phyloP scores from a whole-genome alignment of 2,888 invertebrate genomes.

The Meghimatium bilineatum region DNA sequence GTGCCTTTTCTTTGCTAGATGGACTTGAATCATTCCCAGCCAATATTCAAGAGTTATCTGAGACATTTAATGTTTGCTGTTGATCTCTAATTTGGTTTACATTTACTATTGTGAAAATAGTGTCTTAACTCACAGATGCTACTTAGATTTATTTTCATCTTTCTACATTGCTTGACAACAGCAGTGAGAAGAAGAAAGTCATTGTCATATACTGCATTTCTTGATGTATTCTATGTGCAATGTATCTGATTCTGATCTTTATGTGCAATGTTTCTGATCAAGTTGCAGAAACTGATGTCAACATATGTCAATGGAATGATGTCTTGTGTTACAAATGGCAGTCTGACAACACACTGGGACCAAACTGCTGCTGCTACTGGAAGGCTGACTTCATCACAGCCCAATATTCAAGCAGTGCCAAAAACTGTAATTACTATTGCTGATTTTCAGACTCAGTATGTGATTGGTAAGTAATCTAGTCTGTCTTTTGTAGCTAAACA shows the following conservation, averaged over 20 bases:
- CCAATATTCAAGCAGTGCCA: conserved; percentile 74
- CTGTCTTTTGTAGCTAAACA: too few relatives aligned
- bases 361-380: conserved; percentile 74
- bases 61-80: too few relatives aligned
- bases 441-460: conserved; percentile 59
- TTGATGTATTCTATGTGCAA: neutral
- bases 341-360: conserved; percentile 71
- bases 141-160: neutral
- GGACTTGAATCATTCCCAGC: too few relatives aligned
- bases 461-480: conserved; percentile 56
- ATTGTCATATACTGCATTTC: neutral
- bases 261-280: neutral
- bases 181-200: neutral
- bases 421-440: conserved; percentile 66
- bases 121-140: neutral
- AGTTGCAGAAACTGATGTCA: conserved; percentile 74
- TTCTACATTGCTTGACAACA: neutral
- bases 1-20: too few relatives aligned
- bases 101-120: too few relatives aligned
- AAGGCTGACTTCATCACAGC: conserved; percentile 70
- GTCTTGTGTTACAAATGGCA: conserved; percentile 60
- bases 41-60: too few relatives aligned
- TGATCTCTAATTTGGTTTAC: too few relatives aligned
- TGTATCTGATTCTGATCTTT: neutral
- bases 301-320: conserved; percentile 74